Conservation (phyloP, 2,113 vertebrate genomes). For the Istiophorus platypterus region DNA sequence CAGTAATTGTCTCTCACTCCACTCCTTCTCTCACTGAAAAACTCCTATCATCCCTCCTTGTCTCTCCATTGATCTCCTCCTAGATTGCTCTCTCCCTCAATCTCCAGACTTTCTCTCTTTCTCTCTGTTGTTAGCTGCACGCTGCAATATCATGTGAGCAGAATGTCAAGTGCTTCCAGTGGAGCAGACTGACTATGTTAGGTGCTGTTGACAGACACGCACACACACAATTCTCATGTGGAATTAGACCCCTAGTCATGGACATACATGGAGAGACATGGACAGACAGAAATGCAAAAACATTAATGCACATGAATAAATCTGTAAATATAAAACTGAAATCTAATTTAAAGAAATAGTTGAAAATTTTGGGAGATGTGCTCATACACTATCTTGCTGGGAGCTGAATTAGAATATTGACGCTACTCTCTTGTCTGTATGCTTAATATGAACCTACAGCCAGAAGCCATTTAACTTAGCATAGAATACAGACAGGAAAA, state of each 20-base stretch:
- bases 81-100: slow-evolving; percentile 9
- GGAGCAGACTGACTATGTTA: slow-evolving; percentile 49
- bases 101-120: slow-evolving; percentile 24
- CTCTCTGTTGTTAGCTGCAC: slow-evolving; percentile 47
- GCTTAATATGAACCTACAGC: not conserved
- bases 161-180: slow-evolving; percentile 72
- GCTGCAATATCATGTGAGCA: slow-evolving; percentile 76
- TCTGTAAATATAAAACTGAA: not conserved
- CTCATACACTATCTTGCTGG: not conserved
- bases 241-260: slow-evolving; percentile 5
- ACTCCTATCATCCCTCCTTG: slow-evolving; percentile 23
- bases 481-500: not conserved
- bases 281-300: not conserved
- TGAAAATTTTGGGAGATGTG: not conserved
- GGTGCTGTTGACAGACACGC: slow-evolving; percentile 25
- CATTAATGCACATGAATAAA: slow-evolving; percentile 23
- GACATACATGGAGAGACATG: not conserved
- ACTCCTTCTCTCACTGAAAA: slow-evolving; percentile 22
- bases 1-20: slow-evolving; percentile 21
- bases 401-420: not conserved
- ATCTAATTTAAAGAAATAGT: not conserved
- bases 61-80: slow-evolving; percentile 37
- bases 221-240: slow-evolving; percentile 3
- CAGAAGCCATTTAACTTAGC: not conserved
- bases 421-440: not conserved